Conservation (phyloP, 2,797 vertebrate genomes). For the Manis pentadactyla region DNA sequence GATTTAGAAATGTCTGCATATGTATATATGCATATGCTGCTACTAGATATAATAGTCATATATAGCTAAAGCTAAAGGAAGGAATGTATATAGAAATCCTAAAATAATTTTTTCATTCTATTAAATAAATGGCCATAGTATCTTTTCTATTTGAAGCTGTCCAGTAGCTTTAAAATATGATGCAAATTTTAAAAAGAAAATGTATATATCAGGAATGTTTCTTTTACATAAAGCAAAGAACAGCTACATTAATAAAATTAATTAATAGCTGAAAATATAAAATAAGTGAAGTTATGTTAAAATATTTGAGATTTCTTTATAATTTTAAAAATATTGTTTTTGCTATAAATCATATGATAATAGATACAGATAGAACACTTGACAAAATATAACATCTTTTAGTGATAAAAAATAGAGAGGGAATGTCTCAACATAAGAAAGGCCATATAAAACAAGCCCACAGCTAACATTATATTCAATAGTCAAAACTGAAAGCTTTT, state of each 20-base stretch:
- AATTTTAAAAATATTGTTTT: background rate
- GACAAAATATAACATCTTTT: background rate
- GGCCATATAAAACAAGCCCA: background rate
- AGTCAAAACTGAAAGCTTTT: background rate
- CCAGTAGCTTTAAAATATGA: background rate
- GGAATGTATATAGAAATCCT: background rate
- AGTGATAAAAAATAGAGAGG: background rate
- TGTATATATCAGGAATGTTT: background rate
- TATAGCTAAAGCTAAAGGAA: background rate
- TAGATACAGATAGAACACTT: background rate
- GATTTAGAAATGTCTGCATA: background rate
- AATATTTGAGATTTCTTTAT: background rate
- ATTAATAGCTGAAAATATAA: background rate
- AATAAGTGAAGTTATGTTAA: background rate
- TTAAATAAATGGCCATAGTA: background rate
- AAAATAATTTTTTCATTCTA: background rate
- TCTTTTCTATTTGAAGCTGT: background rate
- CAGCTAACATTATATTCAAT: background rate
- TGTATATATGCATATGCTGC: background rate
- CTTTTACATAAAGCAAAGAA: background rate
- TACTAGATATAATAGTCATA: background rate
- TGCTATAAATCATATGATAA: background rate
- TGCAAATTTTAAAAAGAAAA: background rate
- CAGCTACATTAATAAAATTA: background rate
- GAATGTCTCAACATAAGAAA: background rate